Percentiles rank a stretch among this genome's conserved stretches.
Evolutionary conservation across 2,888 invertebrate species (phyloP).

Genomic region (Agonopterix alstromeriana): DNA sequence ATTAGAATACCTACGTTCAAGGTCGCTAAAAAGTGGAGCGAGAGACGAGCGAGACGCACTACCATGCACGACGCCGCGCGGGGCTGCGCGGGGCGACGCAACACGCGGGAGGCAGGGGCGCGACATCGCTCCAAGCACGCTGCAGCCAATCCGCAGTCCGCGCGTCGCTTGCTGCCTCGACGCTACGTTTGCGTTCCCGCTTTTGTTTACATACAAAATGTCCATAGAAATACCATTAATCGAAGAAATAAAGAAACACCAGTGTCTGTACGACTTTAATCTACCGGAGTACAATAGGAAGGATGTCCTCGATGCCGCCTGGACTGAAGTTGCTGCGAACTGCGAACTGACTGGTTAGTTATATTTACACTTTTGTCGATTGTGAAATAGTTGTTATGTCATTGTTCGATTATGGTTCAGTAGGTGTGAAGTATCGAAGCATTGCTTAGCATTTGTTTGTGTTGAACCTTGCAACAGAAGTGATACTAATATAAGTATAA

Average conservation of each 20-base stretch:
- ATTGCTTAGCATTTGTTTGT: no score
- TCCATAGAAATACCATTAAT: slow-evolving; percentile 29
- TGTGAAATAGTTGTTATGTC: no score
- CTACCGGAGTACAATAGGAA: slow-evolving; percentile 33
- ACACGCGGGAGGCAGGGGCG: slow-evolving; percentile 14
- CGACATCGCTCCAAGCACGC: slow-evolving; percentile 24
- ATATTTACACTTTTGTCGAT: no score
- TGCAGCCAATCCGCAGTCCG: slow-evolving; percentile 20
- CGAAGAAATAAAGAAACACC: slow-evolving; percentile 27
- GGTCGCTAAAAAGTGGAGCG: no score
- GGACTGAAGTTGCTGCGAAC: slow-evolving; percentile 23
- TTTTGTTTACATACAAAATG: slow-evolving; percentile 14
- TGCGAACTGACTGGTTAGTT: slow-evolving; percentile 13
- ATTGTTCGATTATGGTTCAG: no score
- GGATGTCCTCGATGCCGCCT: slow-evolving; percentile 29
- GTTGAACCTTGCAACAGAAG: no score
- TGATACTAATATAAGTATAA: no score
- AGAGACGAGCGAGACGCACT: neutral
- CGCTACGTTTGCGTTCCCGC: slow-evolving; percentile 10
- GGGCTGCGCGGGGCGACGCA: slow-evolving; percentile 6
- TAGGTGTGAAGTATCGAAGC: no score
- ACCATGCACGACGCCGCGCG: neutral
- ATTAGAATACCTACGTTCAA: no score
- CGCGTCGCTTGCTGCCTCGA: slow-evolving; percentile 17
- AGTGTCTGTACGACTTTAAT: slow-evolving; percentile 27